A percentile compares a stretch with the other conserved stretches of the same genome.
These are phyloP conservation scores for Muscicapa striata DNA, from an alignment of 2,797 vertebrate genomes.

Conservation along the genomic window DNA sequence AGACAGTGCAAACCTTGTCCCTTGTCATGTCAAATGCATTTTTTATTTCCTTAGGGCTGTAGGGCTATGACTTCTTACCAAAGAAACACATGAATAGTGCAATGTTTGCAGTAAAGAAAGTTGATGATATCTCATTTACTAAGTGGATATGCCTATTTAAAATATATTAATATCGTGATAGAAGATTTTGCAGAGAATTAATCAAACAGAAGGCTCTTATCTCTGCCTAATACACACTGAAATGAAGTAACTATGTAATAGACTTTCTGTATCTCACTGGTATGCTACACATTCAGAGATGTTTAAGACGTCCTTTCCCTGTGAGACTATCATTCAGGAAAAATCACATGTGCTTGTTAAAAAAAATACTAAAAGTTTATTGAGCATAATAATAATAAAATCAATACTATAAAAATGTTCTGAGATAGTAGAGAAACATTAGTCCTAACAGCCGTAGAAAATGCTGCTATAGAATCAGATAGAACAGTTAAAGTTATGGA, in stretches of 20 bases:
- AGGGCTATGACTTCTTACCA: background rate
- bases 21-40: background rate
- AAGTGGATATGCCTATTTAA: constrained; percentile 5
- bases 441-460: constrained; percentile 20
- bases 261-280: background rate
- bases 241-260: background rate
- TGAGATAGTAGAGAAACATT: background rate
- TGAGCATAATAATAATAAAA: constrained; percentile 63
- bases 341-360: constrained; percentile 32
- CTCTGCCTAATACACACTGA: background rate
- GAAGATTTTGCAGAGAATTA: background rate
- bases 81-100: background rate
- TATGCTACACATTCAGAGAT: background rate
- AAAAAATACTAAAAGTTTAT: constrained; percentile 43
- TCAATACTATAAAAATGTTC: constrained; percentile 50
- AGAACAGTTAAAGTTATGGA: constrained; percentile 40
- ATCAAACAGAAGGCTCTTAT: constrained; percentile 15
- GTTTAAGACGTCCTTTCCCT: background rate
- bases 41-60: background rate
- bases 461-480: constrained; percentile 4
- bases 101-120: background rate
- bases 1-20: background rate
- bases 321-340: background rate
- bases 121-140: constrained; percentile 29
- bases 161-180: constrained; percentile 20